These are phyloP conservation scores for Conus ventricosus DNA, from an alignment of 1,140 invertebrate species.

Conservation along the genomic window DNA sequence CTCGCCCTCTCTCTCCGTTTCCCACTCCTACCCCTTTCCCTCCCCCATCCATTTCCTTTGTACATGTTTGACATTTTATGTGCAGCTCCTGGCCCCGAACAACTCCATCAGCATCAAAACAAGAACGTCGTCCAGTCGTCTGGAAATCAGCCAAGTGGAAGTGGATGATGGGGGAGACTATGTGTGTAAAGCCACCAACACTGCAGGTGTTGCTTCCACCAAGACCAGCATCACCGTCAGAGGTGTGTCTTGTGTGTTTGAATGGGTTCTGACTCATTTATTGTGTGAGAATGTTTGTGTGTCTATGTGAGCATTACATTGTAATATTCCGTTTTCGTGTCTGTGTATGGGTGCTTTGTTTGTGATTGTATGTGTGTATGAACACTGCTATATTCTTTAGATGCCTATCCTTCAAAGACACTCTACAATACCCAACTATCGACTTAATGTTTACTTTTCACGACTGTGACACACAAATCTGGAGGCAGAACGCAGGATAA, in stretches of 20 bases:
- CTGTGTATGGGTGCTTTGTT: constrained; percentile 5
- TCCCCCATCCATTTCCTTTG: too few species aligned
- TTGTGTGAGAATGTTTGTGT: background rate
- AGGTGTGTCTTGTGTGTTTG: constrained; percentile 50
- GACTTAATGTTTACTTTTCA: too few species aligned
- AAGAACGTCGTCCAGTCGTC: constrained; percentile 75
- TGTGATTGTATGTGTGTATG: background rate
- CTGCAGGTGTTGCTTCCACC: constrained; percentile 84
- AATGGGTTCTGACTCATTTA: background rate
- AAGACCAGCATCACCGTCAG: constrained; percentile 63
- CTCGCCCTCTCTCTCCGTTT: too few species aligned
- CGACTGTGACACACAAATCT: too few species aligned
- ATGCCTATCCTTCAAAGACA: too few species aligned
- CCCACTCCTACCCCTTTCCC: too few species aligned
- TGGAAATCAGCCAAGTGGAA: constrained; percentile 94
- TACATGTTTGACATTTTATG: background rate
- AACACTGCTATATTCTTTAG: background rate
- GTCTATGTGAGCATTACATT: background rate
- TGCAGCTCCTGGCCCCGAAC: constrained; percentile 56
- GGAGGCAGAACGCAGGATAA: too few species aligned
- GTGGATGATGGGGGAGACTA: constrained; percentile 95
- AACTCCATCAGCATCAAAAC: constrained; percentile 53
- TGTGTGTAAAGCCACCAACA: constrained; percentile 91
- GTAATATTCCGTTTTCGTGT: background rate
- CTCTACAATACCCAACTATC: too few species aligned